phyloP scores from a whole-genome alignment of 2,797 vertebrate genomes.

The Schizopygopsis pylzovi region DNA sequence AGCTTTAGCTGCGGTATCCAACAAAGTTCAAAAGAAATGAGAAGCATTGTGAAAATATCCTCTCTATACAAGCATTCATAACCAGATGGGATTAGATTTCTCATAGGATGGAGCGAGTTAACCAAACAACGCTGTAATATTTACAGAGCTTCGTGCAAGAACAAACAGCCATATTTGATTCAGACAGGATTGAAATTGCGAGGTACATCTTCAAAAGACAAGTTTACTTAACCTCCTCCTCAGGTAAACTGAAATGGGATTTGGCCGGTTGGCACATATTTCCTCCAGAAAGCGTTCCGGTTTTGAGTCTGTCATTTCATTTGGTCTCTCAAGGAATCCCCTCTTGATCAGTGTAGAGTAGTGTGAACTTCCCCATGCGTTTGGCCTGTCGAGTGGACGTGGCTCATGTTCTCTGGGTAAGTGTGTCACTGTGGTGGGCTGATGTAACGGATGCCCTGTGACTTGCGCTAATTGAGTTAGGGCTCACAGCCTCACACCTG shows the following conservation, averaged over 20 bases:
- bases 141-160: conserved; percentile 2
- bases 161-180: neutral
- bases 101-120: neutral
- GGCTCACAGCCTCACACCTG: conserved; percentile 22
- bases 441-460: conserved; percentile 30
- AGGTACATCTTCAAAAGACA: conserved; percentile 3
- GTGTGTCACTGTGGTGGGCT: conserved; percentile 31
- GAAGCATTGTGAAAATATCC: conserved; percentile 10
- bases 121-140: conserved; percentile 7
- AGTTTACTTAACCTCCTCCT: neutral
- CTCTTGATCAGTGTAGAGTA: conserved; percentile 17
- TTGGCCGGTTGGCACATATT: neutral
- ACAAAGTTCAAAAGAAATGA: conserved; percentile 28
- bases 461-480: conserved; percentile 48
- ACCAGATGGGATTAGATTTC: conserved; percentile 16
- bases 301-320: neutral
- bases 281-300: neutral
- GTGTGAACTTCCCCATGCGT: neutral
- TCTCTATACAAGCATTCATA: neutral
- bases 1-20: neutral
- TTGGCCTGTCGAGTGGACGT: conserved; percentile 1
- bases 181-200: neutral
- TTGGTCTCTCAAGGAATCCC: neutral
- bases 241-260: conserved; percentile 5
- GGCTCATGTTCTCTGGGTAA: conserved; percentile 14